Percentiles rank a stretch among this genome's conserved stretches.
phyloP scores from a whole-genome alignment of 2,797 vertebrate species.

The Pipistrellus kuhlii region DNA sequence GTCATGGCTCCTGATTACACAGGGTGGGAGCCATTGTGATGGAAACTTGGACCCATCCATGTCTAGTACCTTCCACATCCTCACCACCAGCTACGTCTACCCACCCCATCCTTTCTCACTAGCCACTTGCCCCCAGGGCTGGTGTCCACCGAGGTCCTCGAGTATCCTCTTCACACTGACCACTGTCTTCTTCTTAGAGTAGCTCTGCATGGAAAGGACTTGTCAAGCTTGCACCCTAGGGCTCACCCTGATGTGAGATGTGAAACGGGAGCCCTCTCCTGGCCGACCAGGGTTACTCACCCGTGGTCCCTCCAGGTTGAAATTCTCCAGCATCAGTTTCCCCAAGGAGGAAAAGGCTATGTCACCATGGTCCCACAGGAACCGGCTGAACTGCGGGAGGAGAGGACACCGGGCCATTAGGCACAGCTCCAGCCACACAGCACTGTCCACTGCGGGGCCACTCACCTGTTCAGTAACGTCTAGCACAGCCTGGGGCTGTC shows the following conservation, averaged over 20 bases:
- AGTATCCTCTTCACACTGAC: slow-evolving; percentile 76
- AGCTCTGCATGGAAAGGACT: slow-evolving; percentile 69
- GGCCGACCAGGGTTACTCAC: slow-evolving; percentile 60
- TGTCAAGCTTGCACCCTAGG: not conserved
- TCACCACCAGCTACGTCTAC: not conserved
- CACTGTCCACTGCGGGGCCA: fast-evolving
- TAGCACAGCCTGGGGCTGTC: slow-evolving; percentile 37
- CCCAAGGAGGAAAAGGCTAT: slow-evolving; percentile 87
- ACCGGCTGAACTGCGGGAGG: slow-evolving; percentile 80
- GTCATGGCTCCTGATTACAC: fast-evolving
- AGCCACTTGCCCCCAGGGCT: slow-evolving; percentile 82
- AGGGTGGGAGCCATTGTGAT: too few species aligned
- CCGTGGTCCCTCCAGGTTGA: slow-evolving; percentile 79
- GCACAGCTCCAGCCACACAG: fast-evolving
- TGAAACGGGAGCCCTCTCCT: not conserved
- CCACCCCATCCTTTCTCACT: not conserved
- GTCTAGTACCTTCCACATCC: not conserved
- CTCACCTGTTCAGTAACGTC: slow-evolving; percentile 80
- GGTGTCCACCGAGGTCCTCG: slow-evolving; percentile 79
- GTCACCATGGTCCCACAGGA: slow-evolving; percentile 87
- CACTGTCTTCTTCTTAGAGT: slow-evolving; percentile 70
- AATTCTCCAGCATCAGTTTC: slow-evolving; percentile 86
- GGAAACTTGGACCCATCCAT: not conserved
- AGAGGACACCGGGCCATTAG: not conserved
- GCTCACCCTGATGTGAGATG: fast-evolving